These are phyloP conservation scores for Mionectes macconnelli DNA, from an alignment of 2,113 vertebrate genomes.

Conservation along the genomic window DNA sequence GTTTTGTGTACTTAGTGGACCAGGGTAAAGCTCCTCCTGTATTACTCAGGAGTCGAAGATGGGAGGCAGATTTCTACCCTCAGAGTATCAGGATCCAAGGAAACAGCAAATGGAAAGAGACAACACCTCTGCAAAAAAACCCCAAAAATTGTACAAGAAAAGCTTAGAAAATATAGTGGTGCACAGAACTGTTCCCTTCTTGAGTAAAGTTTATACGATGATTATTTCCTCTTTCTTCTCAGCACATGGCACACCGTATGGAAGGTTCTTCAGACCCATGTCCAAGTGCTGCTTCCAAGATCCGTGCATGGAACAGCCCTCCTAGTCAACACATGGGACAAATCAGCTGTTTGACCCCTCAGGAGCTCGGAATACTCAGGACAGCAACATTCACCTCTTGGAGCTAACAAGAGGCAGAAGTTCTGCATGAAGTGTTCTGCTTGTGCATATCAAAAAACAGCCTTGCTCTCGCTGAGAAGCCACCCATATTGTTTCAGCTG, in stretches of 20 bases:
- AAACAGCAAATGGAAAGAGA: neutral
- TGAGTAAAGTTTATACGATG: too few relatives aligned
- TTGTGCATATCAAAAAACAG: neutral
- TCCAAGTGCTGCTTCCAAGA: neutral
- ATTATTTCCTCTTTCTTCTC: neutral
- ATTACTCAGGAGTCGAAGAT: neutral
- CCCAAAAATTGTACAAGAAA: neutral
- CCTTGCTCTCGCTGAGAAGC: neutral
- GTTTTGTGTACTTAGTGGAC: neutral
- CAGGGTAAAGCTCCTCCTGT: neutral
- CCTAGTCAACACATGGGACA: neutral
- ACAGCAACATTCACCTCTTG: neutral
- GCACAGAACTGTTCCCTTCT: neutral
- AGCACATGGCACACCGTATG: fast-evolving
- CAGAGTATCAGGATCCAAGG: neutral
- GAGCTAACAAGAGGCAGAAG: neutral
- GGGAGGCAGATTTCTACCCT: neutral
- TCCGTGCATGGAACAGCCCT: neutral
- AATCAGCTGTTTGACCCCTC: neutral
- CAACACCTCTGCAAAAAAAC: neutral
- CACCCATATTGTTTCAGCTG: neutral
- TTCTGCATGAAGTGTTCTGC: neutral
- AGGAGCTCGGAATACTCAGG: neutral
- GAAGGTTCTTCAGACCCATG: neutral
- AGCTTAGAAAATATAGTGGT: neutral